Conservation (phyloP, 2,888 invertebrate species). For the Ophion ellenae region DNA sequence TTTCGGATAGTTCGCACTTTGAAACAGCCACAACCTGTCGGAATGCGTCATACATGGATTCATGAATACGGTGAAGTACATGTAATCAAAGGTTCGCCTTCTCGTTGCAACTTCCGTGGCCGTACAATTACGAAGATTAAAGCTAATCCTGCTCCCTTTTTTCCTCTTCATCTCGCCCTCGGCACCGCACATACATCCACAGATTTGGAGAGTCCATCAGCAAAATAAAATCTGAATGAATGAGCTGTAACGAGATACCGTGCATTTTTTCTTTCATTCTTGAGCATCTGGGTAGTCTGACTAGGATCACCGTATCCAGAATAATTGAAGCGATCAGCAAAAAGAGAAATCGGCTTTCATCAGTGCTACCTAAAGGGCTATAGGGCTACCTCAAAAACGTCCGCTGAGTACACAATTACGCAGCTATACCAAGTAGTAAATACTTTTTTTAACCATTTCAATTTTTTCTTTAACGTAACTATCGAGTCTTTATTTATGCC, state of each 20-base stretch:
- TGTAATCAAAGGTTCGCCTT: constrained; percentile 38
- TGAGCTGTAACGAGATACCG: constrained; percentile 40
- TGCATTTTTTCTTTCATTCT: constrained; percentile 18
- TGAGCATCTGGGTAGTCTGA: background rate
- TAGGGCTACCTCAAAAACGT: background rate
- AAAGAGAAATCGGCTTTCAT: background rate
- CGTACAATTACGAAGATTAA: constrained; percentile 52
- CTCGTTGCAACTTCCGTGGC: constrained; percentile 24
- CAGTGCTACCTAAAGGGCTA: background rate
- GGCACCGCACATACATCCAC: background rate
- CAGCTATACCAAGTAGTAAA: background rate
- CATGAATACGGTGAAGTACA: constrained; percentile 7
- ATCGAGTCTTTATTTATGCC: too few relatives aligned
- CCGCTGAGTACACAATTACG: background rate
- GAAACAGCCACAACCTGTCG: too few relatives aligned
- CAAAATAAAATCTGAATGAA: constrained; percentile 44
- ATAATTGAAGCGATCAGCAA: constrained; percentile 25
- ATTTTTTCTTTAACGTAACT: background rate
- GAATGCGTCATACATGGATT: background rate
- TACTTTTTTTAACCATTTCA: background rate
- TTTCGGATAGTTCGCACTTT: background rate
- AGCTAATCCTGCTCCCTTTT: constrained; percentile 39
- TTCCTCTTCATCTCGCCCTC: background rate
- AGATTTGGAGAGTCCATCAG: constrained; percentile 21
- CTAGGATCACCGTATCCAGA: constrained; percentile 32